These are phyloP conservation scores for Thereuonema tuberculata DNA, from an alignment of 1,140 invertebrate genomes.

Conservation along the genomic window DNA sequence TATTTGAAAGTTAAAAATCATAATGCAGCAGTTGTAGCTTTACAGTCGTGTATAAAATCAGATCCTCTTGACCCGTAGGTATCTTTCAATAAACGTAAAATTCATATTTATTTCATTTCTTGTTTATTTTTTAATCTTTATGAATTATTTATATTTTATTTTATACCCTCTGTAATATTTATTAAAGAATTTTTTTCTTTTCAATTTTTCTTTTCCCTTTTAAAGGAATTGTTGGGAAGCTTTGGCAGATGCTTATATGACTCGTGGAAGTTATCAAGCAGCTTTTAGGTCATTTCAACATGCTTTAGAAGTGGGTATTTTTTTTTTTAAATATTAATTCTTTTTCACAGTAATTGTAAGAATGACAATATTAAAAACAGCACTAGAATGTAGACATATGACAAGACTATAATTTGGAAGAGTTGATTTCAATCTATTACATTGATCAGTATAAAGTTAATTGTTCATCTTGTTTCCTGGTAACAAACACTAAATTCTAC, in stretches of 20 bases:
- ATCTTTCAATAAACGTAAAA: no score
- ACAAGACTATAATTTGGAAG: constrained; percentile 40
- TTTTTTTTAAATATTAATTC: neutral
- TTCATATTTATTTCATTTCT: no score
- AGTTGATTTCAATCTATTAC: constrained; percentile 5
- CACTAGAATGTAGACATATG: constrained; percentile 53
- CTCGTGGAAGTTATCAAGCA: constrained; percentile 64
- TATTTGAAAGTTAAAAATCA: constrained; percentile 54
- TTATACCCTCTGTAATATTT: no score
- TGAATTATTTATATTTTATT: no score
- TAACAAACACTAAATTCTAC: no score
- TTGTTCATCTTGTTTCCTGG: no score
- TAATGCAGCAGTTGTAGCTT: constrained; percentile 53
- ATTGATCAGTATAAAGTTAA: neutral
- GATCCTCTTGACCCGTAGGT: no score
- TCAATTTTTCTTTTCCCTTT: no score
- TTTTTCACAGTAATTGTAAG: constrained; percentile 31
- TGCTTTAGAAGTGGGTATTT: constrained; percentile 32
- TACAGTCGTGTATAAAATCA: constrained; percentile 57
- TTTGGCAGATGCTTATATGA: constrained; percentile 71
- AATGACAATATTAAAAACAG: no score
- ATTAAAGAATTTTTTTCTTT: no score
- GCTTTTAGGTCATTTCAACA: constrained; percentile 71
- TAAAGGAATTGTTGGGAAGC: constrained; percentile 60
- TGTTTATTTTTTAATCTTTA: no score